A percentile compares a stretch with the other conserved stretches of the same genome.
These are phyloP conservation scores for Harpagus bidentatus DNA, from an alignment of 2,113 vertebrate genomes.

Conservation along the genomic window DNA sequence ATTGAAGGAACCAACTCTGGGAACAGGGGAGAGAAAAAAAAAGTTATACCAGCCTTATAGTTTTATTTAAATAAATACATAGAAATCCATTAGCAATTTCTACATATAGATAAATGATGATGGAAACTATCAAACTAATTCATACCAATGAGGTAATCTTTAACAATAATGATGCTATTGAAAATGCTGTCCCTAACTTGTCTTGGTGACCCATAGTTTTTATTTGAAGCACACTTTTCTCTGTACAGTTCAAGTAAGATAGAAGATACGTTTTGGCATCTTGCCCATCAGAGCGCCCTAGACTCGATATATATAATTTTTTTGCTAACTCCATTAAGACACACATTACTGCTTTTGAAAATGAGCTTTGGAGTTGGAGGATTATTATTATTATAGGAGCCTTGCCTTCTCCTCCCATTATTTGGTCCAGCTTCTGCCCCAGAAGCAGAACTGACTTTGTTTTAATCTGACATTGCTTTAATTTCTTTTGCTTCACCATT, in stretches of 20 bases:
- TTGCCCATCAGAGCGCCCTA: neutral
- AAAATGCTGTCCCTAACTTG: neutral
- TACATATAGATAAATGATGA: neutral
- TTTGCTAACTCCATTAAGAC: neutral
- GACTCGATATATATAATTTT: neutral
- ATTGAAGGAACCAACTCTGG: slow-evolving; percentile 83
- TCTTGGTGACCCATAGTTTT: neutral
- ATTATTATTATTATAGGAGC: neutral
- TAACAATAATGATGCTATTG: neutral
- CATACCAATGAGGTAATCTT: neutral
- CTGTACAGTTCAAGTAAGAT: neutral
- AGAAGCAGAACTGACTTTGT: neutral
- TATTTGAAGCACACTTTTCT: neutral
- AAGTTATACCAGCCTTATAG: neutral
- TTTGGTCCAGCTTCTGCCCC: neutral
- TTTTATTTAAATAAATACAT: neutral
- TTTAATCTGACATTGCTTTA: neutral
- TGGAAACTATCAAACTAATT: neutral
- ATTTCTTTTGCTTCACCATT: neutral
- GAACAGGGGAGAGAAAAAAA: neutral
- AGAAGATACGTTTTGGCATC: neutral
- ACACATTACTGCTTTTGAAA: neutral
- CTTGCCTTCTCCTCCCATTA: neutral
- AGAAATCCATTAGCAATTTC: neutral
- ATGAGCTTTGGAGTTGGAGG: neutral